phyloP scores from a whole-genome alignment of 2,113 vertebrate genomes.

The Crotophaga sulcirostris region DNA sequence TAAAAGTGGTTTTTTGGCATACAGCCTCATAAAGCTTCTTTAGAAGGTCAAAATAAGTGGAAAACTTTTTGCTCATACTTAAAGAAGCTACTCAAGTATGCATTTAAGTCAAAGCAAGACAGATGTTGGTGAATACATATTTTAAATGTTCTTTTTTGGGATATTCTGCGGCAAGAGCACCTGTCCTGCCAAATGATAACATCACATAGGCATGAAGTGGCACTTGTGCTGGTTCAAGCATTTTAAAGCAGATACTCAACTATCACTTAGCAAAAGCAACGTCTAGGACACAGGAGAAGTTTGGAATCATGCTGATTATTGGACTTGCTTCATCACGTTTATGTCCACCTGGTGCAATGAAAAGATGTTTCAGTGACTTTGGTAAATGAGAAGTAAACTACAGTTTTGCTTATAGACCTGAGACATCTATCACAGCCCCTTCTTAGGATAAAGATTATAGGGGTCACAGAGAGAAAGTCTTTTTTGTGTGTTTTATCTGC shows the following conservation, averaged over 20 bases:
- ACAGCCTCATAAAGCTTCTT: neutral
- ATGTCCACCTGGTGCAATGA: neutral
- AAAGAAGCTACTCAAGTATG: conserved; percentile 40
- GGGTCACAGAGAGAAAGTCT: neutral
- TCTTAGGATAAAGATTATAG: neutral
- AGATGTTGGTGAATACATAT: conserved; percentile 71
- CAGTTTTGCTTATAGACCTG: neutral
- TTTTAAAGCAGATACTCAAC: conserved; percentile 25
- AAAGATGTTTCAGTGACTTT: neutral
- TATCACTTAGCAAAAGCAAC: neutral
- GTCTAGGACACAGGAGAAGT: neutral
- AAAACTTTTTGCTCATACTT: neutral
- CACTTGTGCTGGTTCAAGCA: conserved; percentile 48
- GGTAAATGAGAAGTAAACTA: neutral
- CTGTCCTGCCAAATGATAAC: conserved; percentile 63
- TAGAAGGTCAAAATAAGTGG: conserved; percentile 29
- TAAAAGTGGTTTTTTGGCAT: neutral
- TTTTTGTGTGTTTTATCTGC: neutral
- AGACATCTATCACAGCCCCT: neutral
- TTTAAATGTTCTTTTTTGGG: conserved; percentile 62
- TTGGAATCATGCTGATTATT: neutral
- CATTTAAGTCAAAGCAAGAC: conserved; percentile 46
- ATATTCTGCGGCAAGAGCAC: conserved; percentile 11
- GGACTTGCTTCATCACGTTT: neutral
- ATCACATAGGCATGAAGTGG: conserved; percentile 30